Evolutionary conservation across 2,113 vertebrate species (phyloP).

Genomic region (Chamaea fasciata): DNA sequence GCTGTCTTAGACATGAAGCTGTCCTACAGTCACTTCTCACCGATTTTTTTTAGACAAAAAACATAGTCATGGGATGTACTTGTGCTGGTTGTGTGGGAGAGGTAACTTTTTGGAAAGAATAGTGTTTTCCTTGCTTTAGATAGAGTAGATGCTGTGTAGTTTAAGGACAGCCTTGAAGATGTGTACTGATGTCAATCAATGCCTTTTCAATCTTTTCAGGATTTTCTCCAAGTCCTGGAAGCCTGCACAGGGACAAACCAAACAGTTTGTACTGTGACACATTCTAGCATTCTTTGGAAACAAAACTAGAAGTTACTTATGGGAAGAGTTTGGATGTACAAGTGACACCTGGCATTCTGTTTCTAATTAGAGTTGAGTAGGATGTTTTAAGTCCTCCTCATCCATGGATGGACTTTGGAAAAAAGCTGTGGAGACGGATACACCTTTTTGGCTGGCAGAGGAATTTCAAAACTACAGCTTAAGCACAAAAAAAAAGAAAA

Average conservation of each 20-base stretch:
- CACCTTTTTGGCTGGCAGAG: neutral
- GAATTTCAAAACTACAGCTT: neutral
- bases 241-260: neutral
- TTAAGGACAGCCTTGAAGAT: neutral
- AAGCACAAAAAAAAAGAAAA: neutral
- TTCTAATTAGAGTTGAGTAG: neutral
- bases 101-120: neutral
- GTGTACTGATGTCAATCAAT: neutral
- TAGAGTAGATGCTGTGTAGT: neutral
- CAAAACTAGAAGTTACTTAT: neutral
- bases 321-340: neutral
- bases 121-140: neutral
- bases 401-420: neutral
- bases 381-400: neutral
- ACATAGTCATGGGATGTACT: neutral
- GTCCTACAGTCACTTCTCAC: neutral
- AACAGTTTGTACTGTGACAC: neutral
- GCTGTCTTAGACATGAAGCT: neutral
- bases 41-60: neutral
- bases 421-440: neutral
- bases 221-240: neutral
- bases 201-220: neutral
- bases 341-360: neutral
- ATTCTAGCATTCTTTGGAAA: neutral
- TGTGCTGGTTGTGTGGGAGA: neutral